Evolutionary conservation across 2,113 vertebrate species (phyloP).

Genomic region (Melanotaenia duboulayi): DNA sequence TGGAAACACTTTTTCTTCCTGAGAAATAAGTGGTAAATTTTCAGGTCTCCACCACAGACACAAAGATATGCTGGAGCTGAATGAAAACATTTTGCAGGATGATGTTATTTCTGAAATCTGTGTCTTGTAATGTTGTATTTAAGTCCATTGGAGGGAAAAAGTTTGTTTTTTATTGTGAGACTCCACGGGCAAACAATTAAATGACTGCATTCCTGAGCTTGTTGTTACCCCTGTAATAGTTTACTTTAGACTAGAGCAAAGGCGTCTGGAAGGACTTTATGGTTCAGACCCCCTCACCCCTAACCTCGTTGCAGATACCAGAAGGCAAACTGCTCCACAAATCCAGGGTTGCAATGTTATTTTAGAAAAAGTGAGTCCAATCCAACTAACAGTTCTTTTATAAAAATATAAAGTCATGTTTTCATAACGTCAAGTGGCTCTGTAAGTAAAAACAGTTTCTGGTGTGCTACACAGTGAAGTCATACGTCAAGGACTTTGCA

Average conservation of each 20-base stretch:
- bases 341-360: slow-evolving; percentile 20
- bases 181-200: slow-evolving; percentile 76
- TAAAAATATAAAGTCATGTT: background rate
- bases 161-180: slow-evolving; percentile 76
- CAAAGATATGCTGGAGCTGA: slow-evolving; percentile 40
- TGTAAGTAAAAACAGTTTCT: background rate
- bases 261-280: slow-evolving; percentile 53
- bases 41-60: slow-evolving; percentile 25
- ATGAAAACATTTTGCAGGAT: slow-evolving; percentile 47
- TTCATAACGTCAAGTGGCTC: background rate
- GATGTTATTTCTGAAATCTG: slow-evolving; percentile 38
- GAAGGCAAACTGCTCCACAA: slow-evolving; percentile 21
- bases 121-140: slow-evolving; percentile 57
- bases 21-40: slow-evolving; percentile 10
- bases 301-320: slow-evolving; percentile 54
- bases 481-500: background rate
- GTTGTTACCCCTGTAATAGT: slow-evolving; percentile 73
- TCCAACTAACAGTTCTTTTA: background rate
- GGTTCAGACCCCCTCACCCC: slow-evolving; percentile 52
- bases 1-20: slow-evolving; percentile 52
- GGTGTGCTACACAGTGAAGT: background rate
- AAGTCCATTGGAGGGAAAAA: slow-evolving; percentile 55
- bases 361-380: slow-evolving; percentile 8
- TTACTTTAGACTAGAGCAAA: slow-evolving; percentile 76
- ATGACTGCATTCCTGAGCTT: slow-evolving; percentile 77